Evolutionary conservation across 2,797 vertebrate species (phyloP).

Genomic region (Emys orbicularis): DNA sequence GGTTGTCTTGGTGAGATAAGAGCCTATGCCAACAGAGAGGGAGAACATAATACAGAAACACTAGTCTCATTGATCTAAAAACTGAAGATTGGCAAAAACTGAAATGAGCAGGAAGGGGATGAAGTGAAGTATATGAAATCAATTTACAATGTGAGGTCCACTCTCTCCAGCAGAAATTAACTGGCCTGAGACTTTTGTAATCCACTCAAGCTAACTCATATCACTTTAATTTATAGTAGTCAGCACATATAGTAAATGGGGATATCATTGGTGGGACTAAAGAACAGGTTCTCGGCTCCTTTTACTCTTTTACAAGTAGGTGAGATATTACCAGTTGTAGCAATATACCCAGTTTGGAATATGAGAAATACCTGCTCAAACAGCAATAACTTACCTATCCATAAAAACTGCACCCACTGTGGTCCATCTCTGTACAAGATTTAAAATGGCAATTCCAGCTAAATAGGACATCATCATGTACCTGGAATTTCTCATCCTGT

Average conservation of each 20-base stretch:
- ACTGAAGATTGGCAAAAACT: conserved; percentile 1
- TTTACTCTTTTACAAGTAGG: background rate
- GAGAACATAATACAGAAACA: background rate
- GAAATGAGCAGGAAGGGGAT: background rate
- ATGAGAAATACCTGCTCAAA: conserved; percentile 43
- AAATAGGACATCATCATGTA: background rate
- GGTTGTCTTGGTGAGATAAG: background rate
- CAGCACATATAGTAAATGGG: accelerated
- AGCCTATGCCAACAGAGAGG: background rate
- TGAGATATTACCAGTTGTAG: conserved; percentile 30
- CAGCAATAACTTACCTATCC: background rate
- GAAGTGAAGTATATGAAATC: background rate
- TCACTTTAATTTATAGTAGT: background rate
- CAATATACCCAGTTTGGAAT: background rate
- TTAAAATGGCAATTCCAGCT: background rate
- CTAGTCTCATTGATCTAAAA: background rate
- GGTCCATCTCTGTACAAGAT: background rate
- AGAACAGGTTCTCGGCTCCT: background rate
- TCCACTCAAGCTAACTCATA: background rate
- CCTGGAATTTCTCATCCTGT: background rate
- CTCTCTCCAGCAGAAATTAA: accelerated
- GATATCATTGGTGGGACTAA: background rate
- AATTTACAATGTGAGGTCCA: background rate
- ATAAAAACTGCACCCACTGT: background rate
- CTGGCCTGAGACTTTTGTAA: background rate